Conservation (phyloP, 2,888 invertebrate species). For the Drosophila cognata region DNA sequence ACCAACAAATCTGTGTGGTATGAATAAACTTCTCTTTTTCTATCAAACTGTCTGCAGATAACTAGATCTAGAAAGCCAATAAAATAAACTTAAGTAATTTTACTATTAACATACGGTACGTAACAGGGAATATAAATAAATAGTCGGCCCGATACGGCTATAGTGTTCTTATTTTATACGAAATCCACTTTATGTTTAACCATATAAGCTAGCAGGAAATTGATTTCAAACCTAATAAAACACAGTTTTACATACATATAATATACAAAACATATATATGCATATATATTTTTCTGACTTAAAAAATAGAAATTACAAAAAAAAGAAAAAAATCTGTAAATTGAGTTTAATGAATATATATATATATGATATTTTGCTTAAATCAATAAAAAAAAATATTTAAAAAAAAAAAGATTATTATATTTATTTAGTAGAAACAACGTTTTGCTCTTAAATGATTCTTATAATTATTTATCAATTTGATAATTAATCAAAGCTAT, state of each 20-base stretch:
- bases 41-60: slow-evolving; percentile 1
- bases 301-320: slow-evolving; percentile 58
- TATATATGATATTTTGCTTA: slow-evolving; percentile 63
- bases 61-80: slow-evolving; percentile 1
- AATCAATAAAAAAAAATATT: slow-evolving; percentile 45
- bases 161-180: slow-evolving; percentile 45
- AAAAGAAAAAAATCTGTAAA: slow-evolving; percentile 30
- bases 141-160: slow-evolving; percentile 45
- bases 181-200: slow-evolving; percentile 51
- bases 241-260: slow-evolving; percentile 51
- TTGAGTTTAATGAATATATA: slow-evolving; percentile 54
- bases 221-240: slow-evolving; percentile 48
- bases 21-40: too few species aligned
- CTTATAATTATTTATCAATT: not conserved
- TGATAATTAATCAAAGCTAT: not conserved
- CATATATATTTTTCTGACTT: slow-evolving; percentile 68
- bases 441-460: not conserved
- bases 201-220: slow-evolving; percentile 52
- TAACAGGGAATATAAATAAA: slow-evolving; percentile 48
- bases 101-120: slow-evolving; percentile 8
- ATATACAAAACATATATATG: slow-evolving; percentile 43
- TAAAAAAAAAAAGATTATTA: not conserved
- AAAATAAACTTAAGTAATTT: slow-evolving; percentile 8
- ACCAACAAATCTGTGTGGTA: not conserved
- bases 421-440: not conserved